Evolutionary conservation across 2,113 vertebrate genomes (phyloP), one percentile per base, ranked within the genome.

Genomic region (Ptyas mucosa): DNA sequence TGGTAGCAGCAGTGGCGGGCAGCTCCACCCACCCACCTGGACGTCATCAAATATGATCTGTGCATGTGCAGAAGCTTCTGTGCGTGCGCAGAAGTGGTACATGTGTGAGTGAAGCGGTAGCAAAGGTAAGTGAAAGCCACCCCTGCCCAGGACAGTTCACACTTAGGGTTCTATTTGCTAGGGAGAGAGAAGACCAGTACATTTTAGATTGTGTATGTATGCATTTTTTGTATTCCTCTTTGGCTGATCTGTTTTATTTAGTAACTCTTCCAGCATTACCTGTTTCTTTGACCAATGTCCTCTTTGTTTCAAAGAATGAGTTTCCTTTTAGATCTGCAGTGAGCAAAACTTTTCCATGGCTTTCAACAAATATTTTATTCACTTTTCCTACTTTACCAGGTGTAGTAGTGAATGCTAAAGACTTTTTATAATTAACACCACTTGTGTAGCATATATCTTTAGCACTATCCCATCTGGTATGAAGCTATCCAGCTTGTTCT

Each of bases 381-480:
- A 75, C 88, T 91, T 91, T 75, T 46, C 46, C 86, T 93, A 64
- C 91, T 69, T 94, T 81, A 92, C 91, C 43, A 95, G 91, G 87
- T 93, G 51, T 14, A 81, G 91, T 52, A 93, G 87, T 92, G 69
- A 94, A 88, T 39, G 6, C 95, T 94, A 1, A n/a, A 94, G 93
- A 94, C 93, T 96, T 95, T 94, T 94, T 96, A 94, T 95, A 97
- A 97, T 97, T 54, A 54, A 96, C 95, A 94, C 94, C 51, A 81
- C 39, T 90, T 43, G 51, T 90, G 92, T 94, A 95, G 93, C 95
- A 95, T 95, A 96, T 96, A 94, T 95, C 93, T 92, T 94, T 88
- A 92, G 90, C 93, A 92, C 43, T 96, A 88, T 91, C 95, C 95
- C 95, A 96, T 96, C 97, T 97, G 96, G 92, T 2, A 89, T 92